Base-by-base conservation (phyloP, 2,113 vertebrate species). In the Charadrius vociferus region DNA sequence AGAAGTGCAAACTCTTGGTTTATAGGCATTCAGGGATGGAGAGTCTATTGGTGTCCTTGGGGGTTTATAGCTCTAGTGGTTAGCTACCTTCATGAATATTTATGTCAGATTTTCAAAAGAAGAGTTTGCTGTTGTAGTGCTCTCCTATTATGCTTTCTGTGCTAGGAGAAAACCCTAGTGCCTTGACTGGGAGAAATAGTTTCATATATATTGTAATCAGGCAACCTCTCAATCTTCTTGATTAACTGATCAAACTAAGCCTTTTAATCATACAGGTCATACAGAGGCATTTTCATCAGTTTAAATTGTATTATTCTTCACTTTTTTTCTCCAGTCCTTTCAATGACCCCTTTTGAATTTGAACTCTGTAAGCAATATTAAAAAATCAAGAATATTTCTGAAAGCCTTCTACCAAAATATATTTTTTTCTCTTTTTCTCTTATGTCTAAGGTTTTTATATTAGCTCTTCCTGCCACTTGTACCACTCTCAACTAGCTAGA, bases 251-350 rank as follows among this genome's bases (percentile, higher is more conserved):
- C 86, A 75, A 63, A 84, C 5, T 6, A 89, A 91, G 27, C 34
- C 32, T 85, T 88, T 81, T 90, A 86, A 91, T 96, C 59, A 63
- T 36, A 36, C 8, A 41, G 50, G 83, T 92, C 72, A 71, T 50
- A 67, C 8, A 58, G 80, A 81, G 26, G 32, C 84, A 71, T 89
- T 89, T 96, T 89, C 61, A 79, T 92, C 72, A n/a, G 27, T 84
- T 94, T 87, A 72, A 87, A 89, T 86, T 89, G 61, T 87, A 61
- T 86, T 93, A 59, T 89, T 93, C 52, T 89, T 94, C 77, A 52
- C 30, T 81, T 92, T 81, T 52, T 56, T 88, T 43, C 65, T 74
- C 41, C 36, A 67, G 15, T 58, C 32, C 29, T 74, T 96, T 91
- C 52, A 56, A 10, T 87, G 61, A 52, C 21, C 30, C 32, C 26